Conservation (phyloP, 2,797 vertebrate genomes). For the Rostrhamus sociabilis region DNA sequence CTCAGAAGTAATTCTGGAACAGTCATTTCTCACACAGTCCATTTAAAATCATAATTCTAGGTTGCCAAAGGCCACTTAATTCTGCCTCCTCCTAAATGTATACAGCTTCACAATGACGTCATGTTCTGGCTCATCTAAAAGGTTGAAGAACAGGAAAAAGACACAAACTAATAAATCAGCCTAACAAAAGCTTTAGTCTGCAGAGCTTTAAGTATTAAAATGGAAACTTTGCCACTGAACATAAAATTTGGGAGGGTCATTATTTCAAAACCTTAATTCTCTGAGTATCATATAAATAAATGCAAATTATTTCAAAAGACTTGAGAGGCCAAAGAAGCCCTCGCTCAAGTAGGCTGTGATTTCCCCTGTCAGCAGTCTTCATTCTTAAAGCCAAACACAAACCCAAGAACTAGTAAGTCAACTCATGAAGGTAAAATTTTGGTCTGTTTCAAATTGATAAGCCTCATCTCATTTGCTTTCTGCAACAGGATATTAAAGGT, state of each 20-base stretch:
- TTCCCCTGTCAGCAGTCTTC: neutral
- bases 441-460: neutral
- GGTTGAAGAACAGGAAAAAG: neutral
- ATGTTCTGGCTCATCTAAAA: neutral
- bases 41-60: neutral
- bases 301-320: neutral
- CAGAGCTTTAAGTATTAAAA: neutral
- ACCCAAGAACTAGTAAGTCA: neutral
- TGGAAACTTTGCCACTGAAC: neutral
- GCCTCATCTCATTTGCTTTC: neutral
- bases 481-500: neutral
- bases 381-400: neutral
- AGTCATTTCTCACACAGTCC: neutral
- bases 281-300: neutral
- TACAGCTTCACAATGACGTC: neutral
- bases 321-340: fast-evolving
- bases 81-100: neutral
- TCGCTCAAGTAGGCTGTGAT: neutral
- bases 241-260: neutral
- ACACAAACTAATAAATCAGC: neutral
- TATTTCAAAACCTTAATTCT: neutral
- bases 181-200: neutral
- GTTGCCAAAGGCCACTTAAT: neutral
- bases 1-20: neutral
- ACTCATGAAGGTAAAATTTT: neutral